Evolutionary conservation across 1,140 invertebrate species (phyloP), one percentile per base, ranked within the genome.

Genomic region (Mycetomoellerius zeteki): DNA sequence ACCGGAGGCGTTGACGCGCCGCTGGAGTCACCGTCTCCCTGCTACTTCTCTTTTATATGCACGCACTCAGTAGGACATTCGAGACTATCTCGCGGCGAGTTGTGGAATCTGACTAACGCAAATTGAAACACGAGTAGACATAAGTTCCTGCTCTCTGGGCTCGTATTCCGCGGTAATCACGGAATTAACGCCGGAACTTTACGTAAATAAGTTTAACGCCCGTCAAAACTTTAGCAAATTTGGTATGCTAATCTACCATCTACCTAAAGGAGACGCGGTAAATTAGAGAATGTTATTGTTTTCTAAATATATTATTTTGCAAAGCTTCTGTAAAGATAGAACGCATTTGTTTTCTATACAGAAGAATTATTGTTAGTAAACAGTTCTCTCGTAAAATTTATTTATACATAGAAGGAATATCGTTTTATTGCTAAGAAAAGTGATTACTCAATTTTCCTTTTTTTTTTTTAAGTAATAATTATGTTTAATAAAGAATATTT

Each of bases 71-170:
- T 58, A 60, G 77, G 85, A 81, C 37, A 72, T 82, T 72, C 19
- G 76, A 71, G 81, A 72, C 77, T 86, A 82, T 69, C 75, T 78
- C 84, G 75, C 14, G 52, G 75, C 62, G 76, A 78, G 64, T 58
- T 52, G 50, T 47, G 62, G 47, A 86, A 80, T 80, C 84, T 67
- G 62, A 64, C 62, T 80, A 69, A 60, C 65, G 77, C 47, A 72
- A 86, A 82, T 78, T 72, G 85, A 86, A 86, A 86, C 54, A 60
- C 67, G 77, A 86, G 85, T 71, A 86, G 62, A 62, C 50, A n/a
- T 16, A 43, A 54, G 75, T 77, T 78, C 24, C 50, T 37, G 62
- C 60, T 65, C 50, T 52, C 43, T n/a, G 19, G 65, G 7, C 50
- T 86, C 77, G 67, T 60, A 47, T 82, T 82, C 37, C 27, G 43